Evolutionary conservation across 2,113 vertebrate genomes (phyloP), one percentile per base, ranked within the genome.

Genomic region (Gobio gobio): DNA sequence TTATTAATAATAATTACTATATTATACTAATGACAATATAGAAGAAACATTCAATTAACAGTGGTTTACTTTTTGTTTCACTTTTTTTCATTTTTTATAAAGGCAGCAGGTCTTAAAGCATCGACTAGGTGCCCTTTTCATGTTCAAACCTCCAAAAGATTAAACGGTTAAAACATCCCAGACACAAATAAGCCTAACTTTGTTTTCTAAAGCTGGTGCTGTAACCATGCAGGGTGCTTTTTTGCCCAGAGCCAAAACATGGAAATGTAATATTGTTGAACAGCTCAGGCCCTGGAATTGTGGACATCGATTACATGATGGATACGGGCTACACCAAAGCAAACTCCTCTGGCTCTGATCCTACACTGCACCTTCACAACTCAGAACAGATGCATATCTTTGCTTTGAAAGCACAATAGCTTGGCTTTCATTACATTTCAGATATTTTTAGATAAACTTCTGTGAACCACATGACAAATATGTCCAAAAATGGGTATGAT

Each of bases 221-320:
- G 58, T 40, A 74, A 47, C 16, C 29, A 54, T 49, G 13, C 10
- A 49, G 24, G 45, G 72, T 66, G 10, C 16, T n/a, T 63, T 58
- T 86, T 63, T 64, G 54, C 66, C 59, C n/a, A 7, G 66, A 74
- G 59, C 56, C 70, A 82, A 63, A 58, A 49, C 78, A 76, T 36
- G 45, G 70, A 82, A 68, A 86, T 76, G 68, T 59, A 24, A 82
- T 82, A 72, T 36, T 54, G 64, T 6, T 70, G 26, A 72, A 51
- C 45, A 66, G 43, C 26, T 64, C 14, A 47, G 40, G 59, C 29
- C 40, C 24, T 22, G 59, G n/a, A 63, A 63, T 49, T 80, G 78
- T 80, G 59, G 54, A 68, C 79, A 82, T 10, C 14, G 24, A 82
- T 82, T 82, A 51, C 79, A 51, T 36, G 63, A 82, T 68, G 79